Evolutionary conservation across 1,140 invertebrate species (phyloP), one percentile per base, ranked within the genome.

Genomic region (Catajapyx aquilonaris): DNA sequence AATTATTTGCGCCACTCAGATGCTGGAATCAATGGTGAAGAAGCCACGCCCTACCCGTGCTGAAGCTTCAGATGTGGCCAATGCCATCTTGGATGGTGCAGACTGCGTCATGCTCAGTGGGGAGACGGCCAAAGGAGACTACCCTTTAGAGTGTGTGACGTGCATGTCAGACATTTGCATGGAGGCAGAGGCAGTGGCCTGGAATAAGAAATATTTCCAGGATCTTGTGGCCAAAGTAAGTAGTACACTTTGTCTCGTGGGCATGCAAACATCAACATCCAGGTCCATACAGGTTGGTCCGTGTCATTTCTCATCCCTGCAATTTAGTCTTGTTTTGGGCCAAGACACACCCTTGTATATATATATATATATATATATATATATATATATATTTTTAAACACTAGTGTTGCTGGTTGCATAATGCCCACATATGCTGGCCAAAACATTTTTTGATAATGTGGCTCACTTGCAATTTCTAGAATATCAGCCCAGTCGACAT

Each of bases 131-230:
- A 69, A 68, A 49, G 73, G 71, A 46, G 56, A 66, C 44, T 44
- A 54, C 18, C 47, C 50, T 9, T 43, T 46, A 17, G 51, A 48
- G 44, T 54, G 55, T 37, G 39, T 51, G 5, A 44, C 54, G n/a
- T 51, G 50, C 20, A 59, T 60, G 54, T 51, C 55, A 13, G 54
- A 59, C 43, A 52, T 59, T 38, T 57, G 55, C 50, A 50, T 69
- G 42, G 71, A 74, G 49, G 73, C 74, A 18, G 73, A 77, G 51
- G 63, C 69, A 19, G 71, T 73, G 19, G 59, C 76, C 34, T 73
- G 70, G 48, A 64, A 71, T 48, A 60, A 61, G 39, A 65, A 69
- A 41, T 56, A 69, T 45, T 63, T 69, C 51, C 66, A 68, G 41
- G 62, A 68, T 39, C 59, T 73, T 46, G 55, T 53, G 5, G 15